phyloP scores from a whole-genome alignment of 2,113 vertebrate species.

The Balaeniceps rex region DNA sequence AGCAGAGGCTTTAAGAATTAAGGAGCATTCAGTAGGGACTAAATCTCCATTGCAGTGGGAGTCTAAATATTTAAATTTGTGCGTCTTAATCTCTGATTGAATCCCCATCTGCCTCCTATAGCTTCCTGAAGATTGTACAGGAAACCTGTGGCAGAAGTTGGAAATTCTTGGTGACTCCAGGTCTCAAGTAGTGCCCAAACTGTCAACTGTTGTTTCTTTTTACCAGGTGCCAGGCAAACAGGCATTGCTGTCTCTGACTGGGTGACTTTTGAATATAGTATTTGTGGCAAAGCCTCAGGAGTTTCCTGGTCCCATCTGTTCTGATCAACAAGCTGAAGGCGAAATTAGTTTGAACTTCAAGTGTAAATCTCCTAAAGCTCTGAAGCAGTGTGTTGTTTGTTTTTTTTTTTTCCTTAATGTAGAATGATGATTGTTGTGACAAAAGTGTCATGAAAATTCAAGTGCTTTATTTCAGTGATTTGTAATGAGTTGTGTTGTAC shows the following conservation, averaged over 20 bases:
- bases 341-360: neutral
- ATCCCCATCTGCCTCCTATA: neutral
- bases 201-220: neutral
- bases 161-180: neutral
- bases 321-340: neutral
- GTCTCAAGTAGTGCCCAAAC: neutral
- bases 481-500: neutral
- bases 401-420: neutral
- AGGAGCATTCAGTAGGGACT: neutral
- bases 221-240: neutral
- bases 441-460: neutral
- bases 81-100: neutral
- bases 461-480: neutral
- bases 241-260: neutral
- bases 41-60: neutral
- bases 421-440: neutral
- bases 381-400: neutral
- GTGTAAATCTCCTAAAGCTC: neutral
- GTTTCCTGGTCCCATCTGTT: neutral
- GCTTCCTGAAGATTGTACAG: neutral
- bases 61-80: neutral
- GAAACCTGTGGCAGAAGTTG: neutral
- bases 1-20: slow-evolving; percentile 9
- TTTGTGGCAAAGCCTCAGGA: neutral
- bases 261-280: neutral